Percentiles rank a stretch among this genome's conserved stretches.
Evolutionary conservation across 1,140 invertebrate genomes (phyloP).

Genomic region (Caenorhabditis tropicalis): DNA sequence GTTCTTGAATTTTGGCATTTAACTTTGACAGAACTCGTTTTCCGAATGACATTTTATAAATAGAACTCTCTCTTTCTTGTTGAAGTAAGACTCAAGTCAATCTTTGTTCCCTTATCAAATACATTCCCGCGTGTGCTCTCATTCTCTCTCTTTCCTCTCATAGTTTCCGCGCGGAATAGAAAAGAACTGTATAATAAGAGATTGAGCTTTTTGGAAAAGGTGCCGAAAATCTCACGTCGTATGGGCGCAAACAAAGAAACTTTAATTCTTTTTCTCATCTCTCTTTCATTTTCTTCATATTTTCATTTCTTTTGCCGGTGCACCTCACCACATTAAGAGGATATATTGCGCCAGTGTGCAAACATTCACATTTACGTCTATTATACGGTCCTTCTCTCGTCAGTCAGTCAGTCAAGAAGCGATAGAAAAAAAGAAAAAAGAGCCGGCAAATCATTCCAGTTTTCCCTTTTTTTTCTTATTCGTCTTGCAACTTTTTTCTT

Average conservation of each 20-base stretch:
- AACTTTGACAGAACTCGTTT: neutral
- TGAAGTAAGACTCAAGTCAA: neutral
- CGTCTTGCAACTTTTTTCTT: slow-evolving; percentile 26
- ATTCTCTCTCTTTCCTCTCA: neutral
- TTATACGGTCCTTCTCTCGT: neutral
- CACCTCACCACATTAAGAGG: neutral
- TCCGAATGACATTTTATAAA: neutral
- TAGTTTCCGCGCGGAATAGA: neutral
- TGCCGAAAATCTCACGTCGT: slow-evolving; percentile 21
- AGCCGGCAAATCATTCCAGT: neutral
- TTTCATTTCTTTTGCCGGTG: neutral
- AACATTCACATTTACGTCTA: slow-evolving; percentile 38
- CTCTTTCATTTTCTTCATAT: neutral
- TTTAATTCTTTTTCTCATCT: neutral
- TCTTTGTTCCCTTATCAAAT: slow-evolving; percentile 25
- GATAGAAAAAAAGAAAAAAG: neutral
- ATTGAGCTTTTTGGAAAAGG: neutral
- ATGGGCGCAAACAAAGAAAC: slow-evolving; percentile 5
- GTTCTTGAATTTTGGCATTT: neutral
- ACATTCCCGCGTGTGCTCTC: neutral
- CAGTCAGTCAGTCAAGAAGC: neutral
- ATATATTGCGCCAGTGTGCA: slow-evolving; percentile 26
- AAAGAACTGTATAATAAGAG: neutral
- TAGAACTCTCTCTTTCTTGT: no score
- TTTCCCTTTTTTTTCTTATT: neutral